Percentiles rank a stretch among this genome's conserved stretches.
phyloP scores from a whole-genome alignment of 2,113 vertebrate genomes.

The Recurvirostra avosetta region DNA sequence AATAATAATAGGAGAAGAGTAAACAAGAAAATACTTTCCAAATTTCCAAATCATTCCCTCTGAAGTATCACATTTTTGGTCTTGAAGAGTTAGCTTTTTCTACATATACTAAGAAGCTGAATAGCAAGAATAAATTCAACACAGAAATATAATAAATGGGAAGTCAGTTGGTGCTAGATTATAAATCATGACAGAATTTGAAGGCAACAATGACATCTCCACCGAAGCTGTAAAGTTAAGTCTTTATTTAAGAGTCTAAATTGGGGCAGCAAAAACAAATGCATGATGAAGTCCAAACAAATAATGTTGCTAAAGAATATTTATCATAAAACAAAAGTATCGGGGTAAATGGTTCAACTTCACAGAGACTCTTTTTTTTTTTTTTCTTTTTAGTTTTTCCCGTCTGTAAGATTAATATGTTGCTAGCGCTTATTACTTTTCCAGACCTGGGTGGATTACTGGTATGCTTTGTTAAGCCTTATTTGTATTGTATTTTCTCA shows the following conservation, averaged over 20 bases:
- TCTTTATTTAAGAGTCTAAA: background rate
- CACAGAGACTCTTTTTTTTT: background rate
- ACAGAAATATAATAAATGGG: background rate
- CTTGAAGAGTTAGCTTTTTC: background rate
- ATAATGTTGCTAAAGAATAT: background rate
- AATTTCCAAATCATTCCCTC: background rate
- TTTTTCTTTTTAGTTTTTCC: background rate
- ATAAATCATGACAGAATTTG: background rate
- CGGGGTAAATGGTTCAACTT: background rate
- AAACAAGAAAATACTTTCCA: background rate
- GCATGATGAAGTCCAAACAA: background rate
- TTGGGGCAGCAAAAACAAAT: background rate
- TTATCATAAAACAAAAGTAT: background rate
- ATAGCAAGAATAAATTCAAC: background rate
- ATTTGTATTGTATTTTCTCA: background rate
- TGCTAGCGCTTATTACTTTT: background rate
- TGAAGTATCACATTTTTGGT: background rate
- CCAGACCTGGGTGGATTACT: background rate
- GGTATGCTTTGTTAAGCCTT: background rate
- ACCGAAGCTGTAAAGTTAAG: background rate
- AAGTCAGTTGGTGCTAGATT: background rate
- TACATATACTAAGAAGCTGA: background rate
- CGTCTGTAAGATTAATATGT: background rate
- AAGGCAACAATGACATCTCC: background rate
- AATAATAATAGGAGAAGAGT: background rate